Evolutionary conservation across 2,888 invertebrate genomes (phyloP), one percentile per base, ranked within the genome.

Genomic region (Drosophila crucigera): DNA sequence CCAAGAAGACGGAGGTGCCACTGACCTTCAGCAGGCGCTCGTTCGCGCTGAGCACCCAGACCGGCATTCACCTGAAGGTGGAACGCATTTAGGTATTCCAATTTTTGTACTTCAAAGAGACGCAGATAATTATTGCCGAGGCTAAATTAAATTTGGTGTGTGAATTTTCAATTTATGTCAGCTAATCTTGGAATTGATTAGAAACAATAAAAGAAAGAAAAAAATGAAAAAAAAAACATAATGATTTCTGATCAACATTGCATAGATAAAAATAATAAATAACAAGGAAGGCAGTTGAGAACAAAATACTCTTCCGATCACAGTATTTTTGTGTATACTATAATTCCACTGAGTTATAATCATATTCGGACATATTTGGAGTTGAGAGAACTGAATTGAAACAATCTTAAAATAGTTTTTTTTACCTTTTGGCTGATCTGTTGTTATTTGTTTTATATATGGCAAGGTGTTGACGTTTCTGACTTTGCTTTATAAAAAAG

Each of bases 11-110:
- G 0, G 80, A 83, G n/a, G 35, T 76, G 19, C 83, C 86, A 0
- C 16, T 83, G 25, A 49, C 43, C 2, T 30, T 89, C 0, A 53
- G 43, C 1, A 56, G 22, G 4, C 54, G 50, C 3, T 61, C 28
- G n/a, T 62, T 83, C 1, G 35, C 65, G 4, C 9, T 89, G 9
- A 11, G 63, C 2, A 52, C 68, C 0, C 54, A 68, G 37, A 0
- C 68, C 28, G 88, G 90, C 19, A 75, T 84, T 14, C 58, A 89
- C 22, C 58, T 84, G 0, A 84, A 82, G n/a, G 75, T 84, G 3
- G 82, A 87, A 22, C 55, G 63, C 1, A 61, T 80, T 35, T 43
- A 67, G 43, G 4, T 7, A 39, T 1, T 2, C 1, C 25, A 22
- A 9, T 37, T 31, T 4, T 3, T 33, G 22, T 9, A 16, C 35